phyloP scores from a whole-genome alignment of 2,113 vertebrate species.

The Dasyprocta punctata region DNA sequence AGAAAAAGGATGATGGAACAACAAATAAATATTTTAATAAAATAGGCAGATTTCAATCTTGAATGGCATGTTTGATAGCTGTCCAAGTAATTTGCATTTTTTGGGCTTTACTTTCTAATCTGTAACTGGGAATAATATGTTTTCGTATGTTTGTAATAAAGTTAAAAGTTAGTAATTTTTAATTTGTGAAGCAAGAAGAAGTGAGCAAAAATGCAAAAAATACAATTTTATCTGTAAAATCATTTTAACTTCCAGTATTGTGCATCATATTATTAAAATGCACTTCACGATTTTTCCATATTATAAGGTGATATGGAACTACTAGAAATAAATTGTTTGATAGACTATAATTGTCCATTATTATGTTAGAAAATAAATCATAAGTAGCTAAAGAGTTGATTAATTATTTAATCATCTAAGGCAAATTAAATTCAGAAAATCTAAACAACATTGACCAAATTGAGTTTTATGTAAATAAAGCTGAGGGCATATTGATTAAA shows the following conservation, averaged over 20 bases:
- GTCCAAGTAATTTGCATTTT: neutral
- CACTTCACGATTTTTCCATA: neutral
- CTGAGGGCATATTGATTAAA: constrained; percentile 68
- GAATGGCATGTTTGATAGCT: neutral
- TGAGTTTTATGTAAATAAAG: constrained; percentile 60
- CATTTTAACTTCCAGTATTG: neutral
- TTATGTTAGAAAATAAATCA: constrained; percentile 57
- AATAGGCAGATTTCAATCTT: neutral
- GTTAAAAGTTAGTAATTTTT: neutral
- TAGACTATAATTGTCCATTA: constrained; percentile 35
- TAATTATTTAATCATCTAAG: constrained; percentile 76
- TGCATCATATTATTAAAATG: neutral
- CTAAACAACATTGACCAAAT: constrained; percentile 52
- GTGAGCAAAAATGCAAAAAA: neutral
- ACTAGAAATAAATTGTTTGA: neutral
- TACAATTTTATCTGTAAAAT: neutral
- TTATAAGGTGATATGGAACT: constrained; percentile 38
- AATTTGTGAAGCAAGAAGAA: neutral
- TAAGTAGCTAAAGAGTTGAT: constrained; percentile 74
- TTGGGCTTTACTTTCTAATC: neutral
- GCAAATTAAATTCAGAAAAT: constrained; percentile 73
- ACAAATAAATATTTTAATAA: neutral
- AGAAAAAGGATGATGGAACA: neutral
- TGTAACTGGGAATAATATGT: neutral
- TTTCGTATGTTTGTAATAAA: neutral